A percentile compares a stretch with the other conserved stretches of the same genome.
These are phyloP conservation scores for Temnothorax longispinosus DNA, from an alignment of 1,140 invertebrate genomes.

Conservation along the genomic window DNA sequence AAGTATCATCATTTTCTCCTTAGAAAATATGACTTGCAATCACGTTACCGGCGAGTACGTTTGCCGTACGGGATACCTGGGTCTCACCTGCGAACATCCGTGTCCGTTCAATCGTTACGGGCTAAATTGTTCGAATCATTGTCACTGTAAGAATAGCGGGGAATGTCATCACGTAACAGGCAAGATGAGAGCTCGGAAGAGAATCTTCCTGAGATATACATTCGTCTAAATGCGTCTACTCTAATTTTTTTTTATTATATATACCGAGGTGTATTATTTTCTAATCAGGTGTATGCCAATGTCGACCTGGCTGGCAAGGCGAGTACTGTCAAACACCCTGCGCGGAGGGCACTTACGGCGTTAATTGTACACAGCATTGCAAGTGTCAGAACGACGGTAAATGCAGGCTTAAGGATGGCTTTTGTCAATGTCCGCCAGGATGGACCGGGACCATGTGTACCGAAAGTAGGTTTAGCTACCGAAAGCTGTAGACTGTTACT, in stretches of 20 bases:
- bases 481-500: background rate
- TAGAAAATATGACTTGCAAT: conserved; percentile 93
- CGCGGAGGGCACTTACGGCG: conserved; percentile 92
- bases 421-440: conserved; percentile 92
- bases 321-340: conserved; percentile 93
- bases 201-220: background rate
- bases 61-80: conserved; percentile 94
- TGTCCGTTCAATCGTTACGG: conserved; percentile 93
- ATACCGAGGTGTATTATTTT: background rate
- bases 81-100: conserved; percentile 93
- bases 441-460: conserved; percentile 93
- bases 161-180: conserved; percentile 96
- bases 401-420: conserved; percentile 93
- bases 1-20: conserved; percentile 10
- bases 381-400: conserved; percentile 93
- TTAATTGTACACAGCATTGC: conserved; percentile 94
- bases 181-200: conserved; percentile 72
- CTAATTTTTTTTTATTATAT: conserved; percentile 16
- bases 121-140: conserved; percentile 90
- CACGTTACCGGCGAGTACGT: conserved; percentile 94
- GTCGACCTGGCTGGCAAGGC: conserved; percentile 94
- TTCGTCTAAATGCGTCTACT: background rate
- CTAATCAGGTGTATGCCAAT: conserved; percentile 91
- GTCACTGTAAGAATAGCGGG: conserved; percentile 95
- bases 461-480: conserved; percentile 87